These are phyloP conservation scores for Brachynemurus nebulosus DNA, from an alignment of 2,888 invertebrate genomes.

Conservation along the genomic window DNA sequence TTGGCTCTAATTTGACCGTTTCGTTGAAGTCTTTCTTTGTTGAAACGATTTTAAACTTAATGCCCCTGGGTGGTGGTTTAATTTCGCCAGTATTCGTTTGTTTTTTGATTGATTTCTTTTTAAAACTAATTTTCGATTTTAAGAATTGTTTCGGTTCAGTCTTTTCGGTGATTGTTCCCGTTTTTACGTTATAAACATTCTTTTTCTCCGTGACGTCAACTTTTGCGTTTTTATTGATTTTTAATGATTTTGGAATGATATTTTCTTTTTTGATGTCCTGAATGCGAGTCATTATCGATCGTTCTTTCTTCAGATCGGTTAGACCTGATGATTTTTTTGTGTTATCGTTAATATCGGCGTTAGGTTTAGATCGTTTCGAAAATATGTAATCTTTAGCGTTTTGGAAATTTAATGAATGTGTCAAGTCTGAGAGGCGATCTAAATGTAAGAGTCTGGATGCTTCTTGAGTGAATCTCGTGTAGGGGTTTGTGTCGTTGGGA, in stretches of 20 bases:
- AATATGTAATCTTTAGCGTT: not conserved
- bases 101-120: not conserved
- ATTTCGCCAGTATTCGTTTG: not conserved
- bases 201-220: not conserved
- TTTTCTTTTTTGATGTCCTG: not conserved
- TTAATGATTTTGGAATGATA: not conserved
- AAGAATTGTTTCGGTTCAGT: not conserved
- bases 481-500: not conserved
- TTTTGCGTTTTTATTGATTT: not conserved
- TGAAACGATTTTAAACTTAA: conserved; percentile 7
- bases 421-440: not conserved
- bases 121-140: not conserved
- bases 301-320: not conserved
- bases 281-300: not conserved
- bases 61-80: too few relatives aligned
- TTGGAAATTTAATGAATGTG: not conserved
- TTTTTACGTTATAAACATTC: not conserved
- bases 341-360: not conserved
- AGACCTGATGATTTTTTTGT: not conserved
- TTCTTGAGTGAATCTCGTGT: not conserved
- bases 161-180: not conserved
- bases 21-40: conserved; percentile 5
- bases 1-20: conserved; percentile 7
- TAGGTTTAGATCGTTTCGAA: not conserved
- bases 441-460: not conserved